Base-by-base conservation (phyloP, 2,888 invertebrate genomes). In the Hirudinaria manillensis region DNA sequence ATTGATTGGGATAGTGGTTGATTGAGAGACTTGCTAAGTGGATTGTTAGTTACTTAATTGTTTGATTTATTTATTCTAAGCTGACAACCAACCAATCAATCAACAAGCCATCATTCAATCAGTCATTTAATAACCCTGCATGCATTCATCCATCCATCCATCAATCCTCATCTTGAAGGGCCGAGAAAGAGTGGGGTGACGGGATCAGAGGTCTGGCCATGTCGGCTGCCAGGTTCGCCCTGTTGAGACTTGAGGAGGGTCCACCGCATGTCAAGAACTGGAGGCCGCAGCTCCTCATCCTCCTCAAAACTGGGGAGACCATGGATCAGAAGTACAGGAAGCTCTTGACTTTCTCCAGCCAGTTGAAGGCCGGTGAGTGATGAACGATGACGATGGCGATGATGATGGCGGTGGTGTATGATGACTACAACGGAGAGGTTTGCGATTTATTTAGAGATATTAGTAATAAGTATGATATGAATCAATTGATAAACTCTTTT, bases 101-200 rank as follows among this genome's bases (percentile, higher is more conserved):
- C 45, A 45, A 45, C 45, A 10, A 7, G 45, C 45, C 45, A 36
- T 45, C 45, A 45, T 10, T 45, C 45, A 45, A 10, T 45, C 45
- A 4, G 10, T 10, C 13, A 45, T 45, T 45, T 45, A 45, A 45
- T 45, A n/a, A n/a, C 45, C 13, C 10, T 16, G 3, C 45, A 45
- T 45, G 13, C 45, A 45, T 45, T 6, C 36, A 10, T 45, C 45
- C 45, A 45, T 6, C 13, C 45, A 45, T 45, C 45, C 45, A 45
- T 45, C 45, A 10, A 45, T 45, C 45, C 45, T 16, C 29, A 27
- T n/a, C 19, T 76, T 87, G 67, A 83, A 94, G 98, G 77, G 99
- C 99, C 78, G 98, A 99, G 87, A 99, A 99, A 85, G 99, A 99
- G 89, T 99, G 99, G 99, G 99, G 99, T 78, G 99, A 99, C 87